Percentiles rank a stretch among this genome's conserved stretches.
These are phyloP conservation scores for Rhinolophus ferrumequinum DNA, from an alignment of 2,113 vertebrate genomes.

Conservation along the genomic window DNA sequence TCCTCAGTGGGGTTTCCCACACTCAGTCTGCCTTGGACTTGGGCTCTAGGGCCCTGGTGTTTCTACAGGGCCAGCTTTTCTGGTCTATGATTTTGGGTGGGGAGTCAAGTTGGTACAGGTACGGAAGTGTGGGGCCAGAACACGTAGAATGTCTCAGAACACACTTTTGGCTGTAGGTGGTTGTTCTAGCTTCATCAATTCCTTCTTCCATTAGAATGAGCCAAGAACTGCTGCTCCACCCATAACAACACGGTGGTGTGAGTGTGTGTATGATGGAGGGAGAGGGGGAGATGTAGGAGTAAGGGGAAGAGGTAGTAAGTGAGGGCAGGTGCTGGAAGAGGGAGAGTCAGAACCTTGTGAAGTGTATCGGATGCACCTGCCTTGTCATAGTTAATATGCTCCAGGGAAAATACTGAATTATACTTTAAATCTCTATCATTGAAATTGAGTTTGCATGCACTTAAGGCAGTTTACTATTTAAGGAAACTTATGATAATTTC, in stretches of 20 bases:
- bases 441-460: constrained; percentile 65
- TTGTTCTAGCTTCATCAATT: constrained; percentile 25
- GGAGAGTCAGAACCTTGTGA: not conserved
- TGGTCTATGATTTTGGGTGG: not conserved
- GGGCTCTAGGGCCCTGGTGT: not conserved
- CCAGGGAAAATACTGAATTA: constrained; percentile 65
- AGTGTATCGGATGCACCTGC: not conserved
- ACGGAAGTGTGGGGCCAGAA: constrained; percentile 39
- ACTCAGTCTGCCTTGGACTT: not conserved
- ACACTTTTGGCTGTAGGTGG: constrained; percentile 54
- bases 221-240: not conserved
- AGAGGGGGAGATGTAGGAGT: not conserved
- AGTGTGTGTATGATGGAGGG: not conserved
- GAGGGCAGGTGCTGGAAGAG: not conserved
- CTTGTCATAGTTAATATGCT: constrained; percentile 42
- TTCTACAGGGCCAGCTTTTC: constrained; percentile 31
- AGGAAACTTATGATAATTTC: constrained; percentile 65
- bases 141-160: constrained; percentile 16
- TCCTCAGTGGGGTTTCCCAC: not conserved
- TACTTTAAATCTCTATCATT: constrained; percentile 56
- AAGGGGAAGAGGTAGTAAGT: too few relatives aligned
- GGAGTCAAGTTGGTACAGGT: not conserved
- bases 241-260: not conserved
- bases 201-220: not conserved
- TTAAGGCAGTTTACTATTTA: constrained; percentile 64